Conservation (phyloP, 2,113 vertebrate species). For the Myotis davidii region DNA sequence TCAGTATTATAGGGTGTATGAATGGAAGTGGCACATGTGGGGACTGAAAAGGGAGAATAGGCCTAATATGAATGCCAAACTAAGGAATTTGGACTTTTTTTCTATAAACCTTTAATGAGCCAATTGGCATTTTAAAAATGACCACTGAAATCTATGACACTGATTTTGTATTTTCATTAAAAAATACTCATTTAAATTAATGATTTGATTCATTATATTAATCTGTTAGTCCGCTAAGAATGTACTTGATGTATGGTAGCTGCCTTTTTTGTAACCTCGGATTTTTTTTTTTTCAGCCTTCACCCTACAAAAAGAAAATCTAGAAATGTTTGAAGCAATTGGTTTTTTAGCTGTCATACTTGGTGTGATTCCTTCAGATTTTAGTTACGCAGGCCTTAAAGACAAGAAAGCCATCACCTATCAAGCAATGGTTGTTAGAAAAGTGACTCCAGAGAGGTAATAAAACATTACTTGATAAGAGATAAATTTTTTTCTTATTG, state of each 20-base stretch:
- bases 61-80: not conserved
- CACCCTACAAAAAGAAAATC: conserved; percentile 94
- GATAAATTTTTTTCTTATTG: conserved; percentile 27
- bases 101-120: not conserved
- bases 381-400: conserved; percentile 97
- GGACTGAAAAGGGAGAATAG: not conserved
- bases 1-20: not conserved
- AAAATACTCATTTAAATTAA: not conserved
- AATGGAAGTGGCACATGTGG: not conserved
- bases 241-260: not conserved
- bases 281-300: conserved; percentile 89
- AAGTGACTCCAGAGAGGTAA: conserved; percentile 93
- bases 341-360: conserved; percentile 91
- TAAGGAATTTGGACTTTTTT: not conserved
- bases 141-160: not conserved
- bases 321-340: conserved; percentile 96
- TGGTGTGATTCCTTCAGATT: conserved; percentile 94
- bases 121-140: not conserved
- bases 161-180: conserved; percentile 22
- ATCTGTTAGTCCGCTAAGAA: not conserved
- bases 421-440: conserved; percentile 96
- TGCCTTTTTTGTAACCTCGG: conserved; percentile 51
- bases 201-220: conserved; percentile 19
- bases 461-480: not conserved
- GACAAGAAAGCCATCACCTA: conserved; percentile 96